Evolutionary conservation across 2,888 invertebrate species (phyloP), one percentile per base, ranked within the genome.

Genomic region (Chironomus riparius): DNA sequence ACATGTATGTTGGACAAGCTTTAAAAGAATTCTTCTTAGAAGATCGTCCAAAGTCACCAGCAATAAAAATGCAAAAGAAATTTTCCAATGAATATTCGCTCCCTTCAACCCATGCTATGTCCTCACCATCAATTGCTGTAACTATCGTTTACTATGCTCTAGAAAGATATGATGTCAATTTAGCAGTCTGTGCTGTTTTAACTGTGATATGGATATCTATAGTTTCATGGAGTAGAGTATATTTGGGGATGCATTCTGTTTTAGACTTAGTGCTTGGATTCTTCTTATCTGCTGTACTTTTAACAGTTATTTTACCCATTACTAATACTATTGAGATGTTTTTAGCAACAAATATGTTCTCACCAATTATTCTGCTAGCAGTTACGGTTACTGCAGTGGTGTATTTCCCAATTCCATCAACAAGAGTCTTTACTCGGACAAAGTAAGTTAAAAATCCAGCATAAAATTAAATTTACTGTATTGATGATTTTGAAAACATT

Each of bases 91-190:
- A 97, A 82, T 96, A 95, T 85, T 96, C 96, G 13, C 95, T 97
- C 94, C 96, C 97, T 1, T 96, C 95, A 13, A 96, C 96, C 0
- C 96, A 96, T 84, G 95, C 95, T 6, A 94, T 95, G 93, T 92
- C 94, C 56, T 94, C 92, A 0, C 88, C 94, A 15, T 92, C 93
- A 0, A 92, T 96, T 80, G 96, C 96, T 56, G 93, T 94, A 83
- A 91, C 94, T 0, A 88, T 95, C 73, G 84, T 95, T 76, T 84
- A 93, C 76, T 93, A 92, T 80, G 94, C 94, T 2, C 88, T 90
- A 83, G 88, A 91, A 80, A 79, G 80, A 83, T 95, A 95, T 82
- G 88, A 91, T 85, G 91, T 91, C 82, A 87, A 90, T 21, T 81
- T 87, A 68, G 83, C 85, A 61, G 83, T 88, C 83, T 91, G 91